Evolutionary conservation across 2,888 invertebrate species (phyloP).

Genomic region (Melangyna quadrimaculata): DNA sequence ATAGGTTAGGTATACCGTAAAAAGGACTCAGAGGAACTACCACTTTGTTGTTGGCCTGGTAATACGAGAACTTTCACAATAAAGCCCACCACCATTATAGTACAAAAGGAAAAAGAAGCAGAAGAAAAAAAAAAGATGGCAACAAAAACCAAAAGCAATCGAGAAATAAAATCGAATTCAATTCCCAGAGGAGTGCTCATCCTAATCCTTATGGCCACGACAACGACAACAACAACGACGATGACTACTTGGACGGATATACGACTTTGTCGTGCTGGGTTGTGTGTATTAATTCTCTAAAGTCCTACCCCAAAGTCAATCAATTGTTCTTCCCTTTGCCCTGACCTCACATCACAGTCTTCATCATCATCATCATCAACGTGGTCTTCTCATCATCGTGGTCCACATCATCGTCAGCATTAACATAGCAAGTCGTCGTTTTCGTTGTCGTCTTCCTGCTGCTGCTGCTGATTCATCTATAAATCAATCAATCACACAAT

Average conservation of each 20-base stretch:
- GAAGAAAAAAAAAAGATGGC: constrained; percentile 19
- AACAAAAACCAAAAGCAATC: constrained; percentile 67
- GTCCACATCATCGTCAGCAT: constrained; percentile 45
- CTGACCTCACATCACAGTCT: background rate
- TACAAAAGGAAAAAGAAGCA: background rate
- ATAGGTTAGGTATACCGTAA: no score
- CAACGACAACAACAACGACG: background rate
- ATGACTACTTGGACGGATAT: background rate
- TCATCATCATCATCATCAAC: constrained; percentile 18
- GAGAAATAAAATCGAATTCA: constrained; percentile 69
- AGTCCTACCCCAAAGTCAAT: constrained; percentile 72
- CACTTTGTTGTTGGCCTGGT: constrained; percentile 36
- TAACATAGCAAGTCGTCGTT: constrained; percentile 4
- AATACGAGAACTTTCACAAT: constrained; percentile 57
- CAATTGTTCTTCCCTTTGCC: constrained; percentile 52
- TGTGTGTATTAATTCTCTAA: constrained; percentile 62
- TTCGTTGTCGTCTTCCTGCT: constrained; percentile 8
- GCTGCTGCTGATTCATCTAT: constrained; percentile 69
- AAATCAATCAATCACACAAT: constrained; percentile 79
- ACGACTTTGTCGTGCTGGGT: constrained; percentile 24
- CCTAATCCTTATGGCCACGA: constrained; percentile 19
- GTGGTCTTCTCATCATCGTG: constrained; percentile 45
- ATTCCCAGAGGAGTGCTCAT: constrained; percentile 65
- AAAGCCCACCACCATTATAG: constrained; percentile 7
- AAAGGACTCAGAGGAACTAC: constrained; percentile 44